These are phyloP conservation scores for Eriosoma lanigerum DNA, from an alignment of 1,140 invertebrate species.

Conservation along the genomic window DNA sequence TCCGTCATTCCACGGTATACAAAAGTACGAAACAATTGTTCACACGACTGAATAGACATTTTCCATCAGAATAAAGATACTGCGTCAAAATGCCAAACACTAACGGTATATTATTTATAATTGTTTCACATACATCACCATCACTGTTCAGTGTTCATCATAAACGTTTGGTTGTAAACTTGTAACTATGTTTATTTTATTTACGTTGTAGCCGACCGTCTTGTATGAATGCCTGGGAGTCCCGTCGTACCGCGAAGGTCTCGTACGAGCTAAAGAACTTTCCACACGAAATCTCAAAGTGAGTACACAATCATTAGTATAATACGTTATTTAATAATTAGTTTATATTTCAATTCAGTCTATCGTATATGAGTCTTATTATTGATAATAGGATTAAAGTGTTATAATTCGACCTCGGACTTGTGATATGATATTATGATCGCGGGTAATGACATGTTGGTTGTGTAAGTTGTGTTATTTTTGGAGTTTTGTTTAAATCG, in stretches of 20 bases:
- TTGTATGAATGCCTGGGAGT: not conserved
- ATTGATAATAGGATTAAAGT: too few relatives aligned
- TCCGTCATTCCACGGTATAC: too few relatives aligned
- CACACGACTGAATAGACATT: too few relatives aligned
- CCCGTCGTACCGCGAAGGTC: not conserved
- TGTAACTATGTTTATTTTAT: not conserved
- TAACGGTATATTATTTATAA: not conserved
- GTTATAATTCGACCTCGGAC: too few relatives aligned
- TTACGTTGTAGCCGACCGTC: not conserved
- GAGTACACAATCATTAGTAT: not conserved
- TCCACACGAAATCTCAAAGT: not conserved
- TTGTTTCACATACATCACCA: not conserved
- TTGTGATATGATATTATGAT: too few relatives aligned
- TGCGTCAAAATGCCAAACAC: not conserved
- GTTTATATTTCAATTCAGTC: too few relatives aligned
- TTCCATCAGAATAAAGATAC: too few relatives aligned
- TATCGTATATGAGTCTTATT: too few relatives aligned
- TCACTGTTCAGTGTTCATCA: too few relatives aligned
- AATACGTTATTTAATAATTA: too few relatives aligned
- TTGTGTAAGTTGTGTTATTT: not conserved
- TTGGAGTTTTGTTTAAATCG: not conserved
- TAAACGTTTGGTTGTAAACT: not conserved
- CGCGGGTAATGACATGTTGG: too few relatives aligned
- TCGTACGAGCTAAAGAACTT: not conserved
- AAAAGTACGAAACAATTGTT: too few relatives aligned